Evolutionary conservation across 2,888 invertebrate genomes (phyloP).

Genomic region (Caenorhabditis zanzibari): DNA sequence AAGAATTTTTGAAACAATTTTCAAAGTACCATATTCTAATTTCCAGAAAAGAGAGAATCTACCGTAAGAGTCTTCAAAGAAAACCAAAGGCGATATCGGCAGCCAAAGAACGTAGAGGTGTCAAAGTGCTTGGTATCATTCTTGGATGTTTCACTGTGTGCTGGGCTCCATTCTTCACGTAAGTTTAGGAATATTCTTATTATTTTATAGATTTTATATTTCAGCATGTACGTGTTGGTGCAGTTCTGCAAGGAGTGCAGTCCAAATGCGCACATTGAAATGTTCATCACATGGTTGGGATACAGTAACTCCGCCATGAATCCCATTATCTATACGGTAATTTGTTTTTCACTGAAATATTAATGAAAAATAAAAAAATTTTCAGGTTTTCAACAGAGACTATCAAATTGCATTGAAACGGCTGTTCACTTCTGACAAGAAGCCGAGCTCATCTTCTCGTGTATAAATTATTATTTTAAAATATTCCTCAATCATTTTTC

Average conservation of each 20-base stretch:
- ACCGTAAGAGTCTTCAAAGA: conserved; percentile 81
- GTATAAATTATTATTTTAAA: conserved; percentile 41
- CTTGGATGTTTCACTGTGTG: conserved; percentile 83
- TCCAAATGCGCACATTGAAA: conserved; percentile 83
- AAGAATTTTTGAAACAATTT: not conserved
- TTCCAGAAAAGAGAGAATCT: conserved; percentile 79
- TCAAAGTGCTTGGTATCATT: conserved; percentile 83
- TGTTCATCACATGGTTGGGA: conserved; percentile 83
- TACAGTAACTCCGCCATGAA: conserved; percentile 83
- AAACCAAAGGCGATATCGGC: conserved; percentile 83
- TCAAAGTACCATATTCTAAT: not conserved
- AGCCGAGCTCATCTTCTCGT: conserved; percentile 57
- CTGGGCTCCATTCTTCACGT: conserved; percentile 83
- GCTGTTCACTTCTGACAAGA: conserved; percentile 77
- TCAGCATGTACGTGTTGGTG: conserved; percentile 82
- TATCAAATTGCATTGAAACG: conserved; percentile 83
- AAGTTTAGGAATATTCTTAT: not conserved
- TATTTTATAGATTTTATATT: conserved; percentile 1
- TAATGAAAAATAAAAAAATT: not conserved
- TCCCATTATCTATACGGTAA: conserved; percentile 83
- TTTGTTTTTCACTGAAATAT: not conserved
- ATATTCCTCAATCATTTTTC: too few species aligned
- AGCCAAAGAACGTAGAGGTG: conserved; percentile 83
- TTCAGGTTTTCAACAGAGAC: conserved; percentile 83
- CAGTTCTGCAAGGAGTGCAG: conserved; percentile 81